Percentiles rank a stretch among this genome's conserved stretches.
Conservation (phyloP, 53 echinoderm and acorn worm species). For the Paracentrotus lividus region DNA sequence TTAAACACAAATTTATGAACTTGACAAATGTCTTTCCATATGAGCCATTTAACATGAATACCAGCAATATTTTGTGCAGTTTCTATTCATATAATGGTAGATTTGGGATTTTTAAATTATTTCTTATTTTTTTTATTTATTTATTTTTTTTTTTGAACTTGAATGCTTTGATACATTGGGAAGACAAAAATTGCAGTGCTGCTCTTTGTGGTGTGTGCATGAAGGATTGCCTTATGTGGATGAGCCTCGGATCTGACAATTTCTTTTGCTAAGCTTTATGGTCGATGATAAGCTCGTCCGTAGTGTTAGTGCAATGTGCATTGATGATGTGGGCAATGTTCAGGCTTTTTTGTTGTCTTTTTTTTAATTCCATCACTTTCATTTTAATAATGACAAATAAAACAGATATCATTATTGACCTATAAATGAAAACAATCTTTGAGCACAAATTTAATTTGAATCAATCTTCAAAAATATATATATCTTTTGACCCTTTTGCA, state of each 20-base stretch:
- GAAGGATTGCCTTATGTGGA: neutral
- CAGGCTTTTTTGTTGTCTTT: neutral
- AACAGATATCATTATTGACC: too few species aligned
- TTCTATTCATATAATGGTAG: too few species aligned
- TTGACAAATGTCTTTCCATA: neutral
- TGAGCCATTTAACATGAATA: neutral
- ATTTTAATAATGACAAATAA: too few species aligned
- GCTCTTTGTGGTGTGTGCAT: neutral
- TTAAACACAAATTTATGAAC: neutral
- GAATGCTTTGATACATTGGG: neutral
- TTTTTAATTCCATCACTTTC: neutral
- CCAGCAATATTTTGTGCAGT: too few species aligned
- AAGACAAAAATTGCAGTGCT: neutral
- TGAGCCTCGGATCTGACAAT: slow-evolving; percentile 22
- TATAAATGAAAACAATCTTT: neutral
- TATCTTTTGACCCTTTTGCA: neutral
- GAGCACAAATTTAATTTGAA: neutral
- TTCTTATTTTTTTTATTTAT: too few species aligned
- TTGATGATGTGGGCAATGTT: slow-evolving; percentile 18
- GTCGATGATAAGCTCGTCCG: neutral
- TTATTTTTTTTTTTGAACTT: too few species aligned
- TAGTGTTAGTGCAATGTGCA: slow-evolving; percentile 40
- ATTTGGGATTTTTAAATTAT: too few species aligned
- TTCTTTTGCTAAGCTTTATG: slow-evolving; percentile 11
- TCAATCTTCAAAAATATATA: neutral